Conservation (phyloP, 2,797 vertebrate species). For the Eospalax fontanierii region DNA sequence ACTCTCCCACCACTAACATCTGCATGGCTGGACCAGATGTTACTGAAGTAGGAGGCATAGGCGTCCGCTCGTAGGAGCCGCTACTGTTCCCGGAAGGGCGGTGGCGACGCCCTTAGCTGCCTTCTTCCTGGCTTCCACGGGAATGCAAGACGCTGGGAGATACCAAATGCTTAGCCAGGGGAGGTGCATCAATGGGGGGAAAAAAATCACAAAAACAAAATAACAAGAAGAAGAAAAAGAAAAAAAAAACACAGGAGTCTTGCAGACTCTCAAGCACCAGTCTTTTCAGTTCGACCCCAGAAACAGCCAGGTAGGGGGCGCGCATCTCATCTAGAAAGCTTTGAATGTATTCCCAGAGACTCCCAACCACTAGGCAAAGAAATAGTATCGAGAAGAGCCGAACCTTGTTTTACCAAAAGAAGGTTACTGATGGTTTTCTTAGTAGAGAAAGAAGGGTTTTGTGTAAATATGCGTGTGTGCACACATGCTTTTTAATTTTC, state of each 20-base stretch:
- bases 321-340: not conserved
- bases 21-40: slow-evolving; percentile 67
- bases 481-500: slow-evolving; percentile 64
- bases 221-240: not conserved
- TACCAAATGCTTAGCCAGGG: slow-evolving; percentile 82
- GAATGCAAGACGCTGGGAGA: slow-evolving; percentile 77
- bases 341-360: not conserved
- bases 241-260: not conserved
- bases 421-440: slow-evolving; percentile 67
- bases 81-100: slow-evolving; percentile 65
- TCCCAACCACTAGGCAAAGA: slow-evolving; percentile 49
- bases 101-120: slow-evolving; percentile 72
- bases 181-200: slow-evolving; percentile 35
- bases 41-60: slow-evolving; percentile 21
- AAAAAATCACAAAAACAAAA: not conserved
- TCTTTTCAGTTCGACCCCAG: not conserved
- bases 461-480: slow-evolving; percentile 40
- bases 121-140: slow-evolving; percentile 64
- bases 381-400: slow-evolving; percentile 26
- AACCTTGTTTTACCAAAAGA: slow-evolving; percentile 52
- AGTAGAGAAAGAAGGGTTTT: slow-evolving; percentile 67
- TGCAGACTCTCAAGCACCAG: not conserved
- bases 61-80: slow-evolving; percentile 15
- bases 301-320: slow-evolving; percentile 20
- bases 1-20: slow-evolving; percentile 64